These are phyloP conservation scores for Sphenopsis melanotis DNA, from an alignment of 2,797 vertebrate genomes.

Conservation along the genomic window DNA sequence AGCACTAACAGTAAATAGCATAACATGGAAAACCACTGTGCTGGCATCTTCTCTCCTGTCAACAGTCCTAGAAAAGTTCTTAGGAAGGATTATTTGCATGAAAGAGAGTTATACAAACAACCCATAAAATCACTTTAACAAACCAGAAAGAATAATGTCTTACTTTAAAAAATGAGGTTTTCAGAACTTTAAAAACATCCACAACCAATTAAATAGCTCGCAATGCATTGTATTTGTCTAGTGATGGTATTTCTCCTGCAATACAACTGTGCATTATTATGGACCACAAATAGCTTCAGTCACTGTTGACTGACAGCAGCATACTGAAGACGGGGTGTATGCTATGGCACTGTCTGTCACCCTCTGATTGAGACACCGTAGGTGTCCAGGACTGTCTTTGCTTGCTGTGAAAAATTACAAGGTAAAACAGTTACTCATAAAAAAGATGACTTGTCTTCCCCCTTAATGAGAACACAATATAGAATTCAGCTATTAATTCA, in stretches of 20 bases:
- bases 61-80: background rate
- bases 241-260: slow-evolving; percentile 22
- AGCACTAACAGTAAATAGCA: background rate
- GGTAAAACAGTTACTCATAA: slow-evolving; percentile 66
- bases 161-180: background rate
- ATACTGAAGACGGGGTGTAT: slow-evolving; percentile 57
- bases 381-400: slow-evolving; percentile 63
- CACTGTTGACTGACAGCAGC: slow-evolving; percentile 71
- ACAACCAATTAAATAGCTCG: background rate
- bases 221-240: background rate
- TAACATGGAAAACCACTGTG: rapidly evolving
- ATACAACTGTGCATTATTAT: slow-evolving; percentile 63
- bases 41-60: background rate
- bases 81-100: background rate
- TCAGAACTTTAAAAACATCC: slow-evolving; percentile 30
- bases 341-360: slow-evolving; percentile 61
- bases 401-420: slow-evolving; percentile 62
- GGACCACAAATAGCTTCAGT: slow-evolving; percentile 65
- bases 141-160: background rate
- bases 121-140: background rate
- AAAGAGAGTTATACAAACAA: background rate
- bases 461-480: slow-evolving; percentile 55
- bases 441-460: slow-evolving; percentile 51
- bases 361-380: slow-evolving; percentile 58
- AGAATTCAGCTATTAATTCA: slow-evolving; percentile 52